Evolutionary conservation across 2,888 invertebrate species (phyloP).

Genomic region (Heliconius hortense): DNA sequence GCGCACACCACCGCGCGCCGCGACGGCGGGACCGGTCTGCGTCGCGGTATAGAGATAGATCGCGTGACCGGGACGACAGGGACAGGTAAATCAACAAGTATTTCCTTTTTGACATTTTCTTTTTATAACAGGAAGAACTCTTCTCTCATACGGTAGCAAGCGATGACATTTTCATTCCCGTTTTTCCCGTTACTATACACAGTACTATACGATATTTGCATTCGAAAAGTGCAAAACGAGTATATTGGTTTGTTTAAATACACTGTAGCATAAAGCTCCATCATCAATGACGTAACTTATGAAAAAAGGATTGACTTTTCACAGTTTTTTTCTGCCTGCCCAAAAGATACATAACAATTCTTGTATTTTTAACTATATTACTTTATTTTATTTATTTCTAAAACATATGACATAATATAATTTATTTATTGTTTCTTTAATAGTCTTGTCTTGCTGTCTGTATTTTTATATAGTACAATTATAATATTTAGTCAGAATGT

Average conservation of each 20-base stretch:
- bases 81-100: constrained; percentile 61
- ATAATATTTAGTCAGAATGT: no score
- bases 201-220: no score
- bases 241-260: neutral
- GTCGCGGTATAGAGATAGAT: constrained; percentile 69
- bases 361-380: neutral
- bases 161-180: no score
- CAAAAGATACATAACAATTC: neutral
- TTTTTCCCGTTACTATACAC: no score
- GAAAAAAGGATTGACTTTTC: neutral
- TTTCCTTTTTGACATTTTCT: neutral
- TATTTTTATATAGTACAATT: neutral
- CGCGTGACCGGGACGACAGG: constrained; percentile 72
- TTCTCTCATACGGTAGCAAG: neutral
- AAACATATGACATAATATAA: neutral
- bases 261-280: neutral
- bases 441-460: constrained; percentile 13
- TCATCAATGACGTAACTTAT: no score
- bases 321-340: neutral
- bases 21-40: constrained; percentile 71
- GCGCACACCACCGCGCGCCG: constrained; percentile 67
- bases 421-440: neutral
- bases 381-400: neutral
- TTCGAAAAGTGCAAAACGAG: no score
- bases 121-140: neutral